phyloP scores from a whole-genome alignment of 2,888 invertebrate genomes.

The Troides helena region DNA sequence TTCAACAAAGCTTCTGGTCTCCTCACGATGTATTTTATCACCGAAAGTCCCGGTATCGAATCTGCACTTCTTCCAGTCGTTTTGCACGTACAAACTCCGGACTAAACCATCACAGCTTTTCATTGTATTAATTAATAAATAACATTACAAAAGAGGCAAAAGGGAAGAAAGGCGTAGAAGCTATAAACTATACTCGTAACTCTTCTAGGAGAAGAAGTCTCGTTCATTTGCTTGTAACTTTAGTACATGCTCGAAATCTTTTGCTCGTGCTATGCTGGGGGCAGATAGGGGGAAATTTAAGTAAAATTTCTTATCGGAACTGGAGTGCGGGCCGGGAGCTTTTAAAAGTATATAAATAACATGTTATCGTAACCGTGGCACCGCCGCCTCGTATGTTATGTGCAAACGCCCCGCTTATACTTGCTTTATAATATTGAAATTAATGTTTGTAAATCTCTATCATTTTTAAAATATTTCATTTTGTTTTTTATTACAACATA shows the following conservation, averaged over 20 bases:
- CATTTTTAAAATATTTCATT: background rate
- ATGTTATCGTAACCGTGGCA: constrained; percentile 44
- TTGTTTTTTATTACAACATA: background rate
- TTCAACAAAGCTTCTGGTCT: too few species aligned
- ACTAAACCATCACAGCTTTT: too few species aligned
- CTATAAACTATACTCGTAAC: too few species aligned
- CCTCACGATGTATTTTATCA: too few species aligned
- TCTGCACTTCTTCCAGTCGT: too few species aligned
- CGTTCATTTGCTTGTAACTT: background rate
- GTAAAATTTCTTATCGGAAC: constrained; percentile 60
- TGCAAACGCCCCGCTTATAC: constrained; percentile 14
- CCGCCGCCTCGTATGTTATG: constrained; percentile 39
- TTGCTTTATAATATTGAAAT: constrained; percentile 23
- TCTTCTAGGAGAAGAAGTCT: background rate
- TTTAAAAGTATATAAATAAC: constrained; percentile 58
- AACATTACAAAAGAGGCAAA: too few species aligned
- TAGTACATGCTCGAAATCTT: constrained; percentile 2
- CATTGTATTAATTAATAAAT: too few species aligned
- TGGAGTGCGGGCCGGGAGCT: constrained; percentile 46
- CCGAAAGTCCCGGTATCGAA: too few species aligned
- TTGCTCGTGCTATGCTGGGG: constrained; percentile 11
- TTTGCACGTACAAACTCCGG: too few species aligned
- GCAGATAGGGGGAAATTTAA: constrained; percentile 28
- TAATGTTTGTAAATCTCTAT: constrained; percentile 8
- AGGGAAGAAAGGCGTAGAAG: too few species aligned